Evolutionary conservation across 2,888 invertebrate species (phyloP), one percentile per base, ranked within the genome.

Genomic region (Teleiodes luculella): DNA sequence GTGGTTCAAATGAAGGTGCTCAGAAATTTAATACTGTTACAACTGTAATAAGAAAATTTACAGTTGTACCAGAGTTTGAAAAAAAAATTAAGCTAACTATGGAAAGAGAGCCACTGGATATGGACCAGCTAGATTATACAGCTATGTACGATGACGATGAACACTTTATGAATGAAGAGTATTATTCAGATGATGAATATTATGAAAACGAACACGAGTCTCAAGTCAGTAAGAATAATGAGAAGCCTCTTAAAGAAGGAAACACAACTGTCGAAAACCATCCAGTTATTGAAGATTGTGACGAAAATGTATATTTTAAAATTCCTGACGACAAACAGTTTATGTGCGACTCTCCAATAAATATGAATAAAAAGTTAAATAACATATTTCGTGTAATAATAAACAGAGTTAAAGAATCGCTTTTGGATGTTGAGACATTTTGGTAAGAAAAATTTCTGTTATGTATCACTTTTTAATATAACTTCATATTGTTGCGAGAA

Each of bases 1-100:
- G 39, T 18, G 18, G 18, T 20, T 8, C 18, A 11, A 18, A 41
- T 18, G 39, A 37, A 41, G 6, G 24, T 50, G 36, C 20, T n/a
- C 16, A 43, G 18, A 18, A 18, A 11, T 11, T 8, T 8, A 37
- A 1, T 8, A 16, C 10, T 2, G 43, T 13, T 4, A 11, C 70
- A 46, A 74, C 65, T 55, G 62, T 82, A 28, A 61, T 79, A 41
- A 70, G 78, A 49, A 72, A 70, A 24, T 80, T 83, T 37, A 74
- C 47, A 2, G 62, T 51, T 57, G 71, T 64, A 53, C 54, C 65
- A 6, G 67, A 76, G 57, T 71, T 70, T 45, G 76, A 78, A 57
- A 68, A 4, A 68, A 57, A 59, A 55, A 76, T 35, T 4, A 16
- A 8, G 18, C 30, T 46, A 24, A 6, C 14, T 30, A n/a, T 11